phyloP scores from a whole-genome alignment of 2,888 invertebrate genomes.

The Epirrhoe tristata region DNA sequence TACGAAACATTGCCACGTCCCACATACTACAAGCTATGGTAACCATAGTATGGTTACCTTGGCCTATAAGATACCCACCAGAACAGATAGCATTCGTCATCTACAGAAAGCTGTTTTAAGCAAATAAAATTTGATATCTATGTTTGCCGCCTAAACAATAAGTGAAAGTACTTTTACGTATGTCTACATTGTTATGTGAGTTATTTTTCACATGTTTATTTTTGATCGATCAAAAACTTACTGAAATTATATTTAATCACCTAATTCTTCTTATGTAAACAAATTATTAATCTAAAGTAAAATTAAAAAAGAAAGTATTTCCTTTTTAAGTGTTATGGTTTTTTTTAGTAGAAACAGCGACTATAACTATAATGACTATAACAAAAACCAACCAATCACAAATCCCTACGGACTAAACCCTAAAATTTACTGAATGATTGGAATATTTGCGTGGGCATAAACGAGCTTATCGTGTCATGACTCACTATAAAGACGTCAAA shows the following conservation, averaged over 20 bases:
- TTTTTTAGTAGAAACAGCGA: not conserved
- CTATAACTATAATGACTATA: not conserved
- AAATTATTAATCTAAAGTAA: too few species aligned
- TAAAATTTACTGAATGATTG: not conserved
- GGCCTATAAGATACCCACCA: not conserved
- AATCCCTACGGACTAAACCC: not conserved
- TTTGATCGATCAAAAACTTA: too few species aligned
- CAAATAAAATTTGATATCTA: too few species aligned
- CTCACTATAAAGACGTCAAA: not conserved
- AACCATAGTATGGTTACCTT: not conserved
- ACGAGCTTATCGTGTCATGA: not conserved
- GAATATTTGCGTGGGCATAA: constrained; percentile 1
- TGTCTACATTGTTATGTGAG: too few species aligned
- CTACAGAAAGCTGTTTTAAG: too few species aligned
- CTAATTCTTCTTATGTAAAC: too few species aligned
- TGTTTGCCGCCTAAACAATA: too few species aligned
- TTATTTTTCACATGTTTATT: too few species aligned
- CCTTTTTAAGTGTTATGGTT: not conserved
- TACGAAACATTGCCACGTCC: not conserved
- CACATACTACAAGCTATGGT: not conserved
- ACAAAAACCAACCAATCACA: not conserved
- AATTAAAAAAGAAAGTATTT: not conserved
- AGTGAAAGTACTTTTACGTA: too few species aligned
- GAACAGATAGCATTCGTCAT: too few species aligned
- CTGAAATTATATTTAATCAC: too few species aligned